A percentile compares a stretch with the other conserved stretches of the same genome.
phyloP scores from a whole-genome alignment of 2,797 vertebrate species.

The Agapornis canus region DNA sequence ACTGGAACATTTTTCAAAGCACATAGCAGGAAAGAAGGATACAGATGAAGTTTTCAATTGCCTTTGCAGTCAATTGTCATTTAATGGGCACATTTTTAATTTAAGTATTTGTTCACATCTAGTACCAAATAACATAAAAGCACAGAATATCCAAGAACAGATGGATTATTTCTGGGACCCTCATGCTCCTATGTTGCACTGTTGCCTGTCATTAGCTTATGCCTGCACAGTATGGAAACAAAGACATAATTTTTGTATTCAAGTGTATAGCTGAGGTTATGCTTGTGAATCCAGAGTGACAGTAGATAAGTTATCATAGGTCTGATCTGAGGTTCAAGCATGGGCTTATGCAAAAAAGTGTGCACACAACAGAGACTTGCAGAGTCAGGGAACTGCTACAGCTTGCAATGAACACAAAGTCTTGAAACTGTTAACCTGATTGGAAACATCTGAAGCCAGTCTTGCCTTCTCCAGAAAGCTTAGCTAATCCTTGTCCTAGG shows the following conservation, averaged over 20 bases:
- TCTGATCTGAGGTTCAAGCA: not conserved
- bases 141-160: not conserved
- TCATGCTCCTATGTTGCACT: not conserved
- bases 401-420: not conserved
- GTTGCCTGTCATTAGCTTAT: not conserved
- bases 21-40: not conserved
- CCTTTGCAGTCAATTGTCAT: not conserved
- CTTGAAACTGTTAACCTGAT: not conserved
- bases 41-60: not conserved
- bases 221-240: not conserved
- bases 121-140: not conserved
- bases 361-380: not conserved
- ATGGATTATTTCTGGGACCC: not conserved
- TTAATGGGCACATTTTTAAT: not conserved
- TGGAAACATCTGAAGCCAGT: not conserved
- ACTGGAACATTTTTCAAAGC: not conserved
- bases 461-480: not conserved
- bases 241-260: not conserved
- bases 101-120: not conserved
- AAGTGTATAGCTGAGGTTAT: not conserved
- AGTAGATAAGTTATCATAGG: not conserved
- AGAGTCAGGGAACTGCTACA: not conserved
- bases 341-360: not conserved
- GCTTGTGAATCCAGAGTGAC: not conserved
- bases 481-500: not conserved